Percentiles rank a stretch among this genome's conserved stretches.
Evolutionary conservation across 2,113 vertebrate genomes (phyloP).

Genomic region (Pangasianodon hypophthalmus): DNA sequence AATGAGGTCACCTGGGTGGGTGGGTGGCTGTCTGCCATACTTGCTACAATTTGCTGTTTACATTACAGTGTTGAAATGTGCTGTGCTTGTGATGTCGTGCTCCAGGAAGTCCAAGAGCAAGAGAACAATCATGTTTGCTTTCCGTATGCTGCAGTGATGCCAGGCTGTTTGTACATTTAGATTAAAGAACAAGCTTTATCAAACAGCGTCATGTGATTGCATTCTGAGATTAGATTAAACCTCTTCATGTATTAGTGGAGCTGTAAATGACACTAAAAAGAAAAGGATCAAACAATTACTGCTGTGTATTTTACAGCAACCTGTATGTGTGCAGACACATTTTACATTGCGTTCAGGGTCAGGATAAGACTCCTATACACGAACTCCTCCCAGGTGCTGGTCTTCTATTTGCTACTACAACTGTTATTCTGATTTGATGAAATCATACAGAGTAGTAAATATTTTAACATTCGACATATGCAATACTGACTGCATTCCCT

Average conservation of each 20-base stretch:
- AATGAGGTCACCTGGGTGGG: background rate
- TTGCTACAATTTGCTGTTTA: background rate
- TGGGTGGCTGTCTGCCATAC: background rate
- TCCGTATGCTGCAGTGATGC: background rate
- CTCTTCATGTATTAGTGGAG: background rate
- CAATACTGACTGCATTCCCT: background rate
- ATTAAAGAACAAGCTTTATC: constrained; percentile 7
- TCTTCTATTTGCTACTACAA: background rate
- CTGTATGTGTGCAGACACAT: background rate
- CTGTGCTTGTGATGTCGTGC: background rate
- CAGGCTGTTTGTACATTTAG: background rate
- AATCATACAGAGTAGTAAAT: background rate
- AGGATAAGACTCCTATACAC: background rate
- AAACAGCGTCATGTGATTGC: constrained; percentile 4
- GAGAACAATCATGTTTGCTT: background rate
- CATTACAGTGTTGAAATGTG: background rate
- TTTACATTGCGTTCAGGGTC: background rate
- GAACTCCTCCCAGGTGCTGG: background rate
- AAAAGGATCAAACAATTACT: background rate
- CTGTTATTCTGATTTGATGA: background rate
- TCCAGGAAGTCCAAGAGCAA: background rate
- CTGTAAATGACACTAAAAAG: background rate
- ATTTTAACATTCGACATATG: background rate
- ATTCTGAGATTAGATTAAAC: constrained; percentile 1
- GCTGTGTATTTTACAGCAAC: background rate